Base-by-base conservation (phyloP, 2,888 invertebrate species). In the Drosophila formosana region DNA sequence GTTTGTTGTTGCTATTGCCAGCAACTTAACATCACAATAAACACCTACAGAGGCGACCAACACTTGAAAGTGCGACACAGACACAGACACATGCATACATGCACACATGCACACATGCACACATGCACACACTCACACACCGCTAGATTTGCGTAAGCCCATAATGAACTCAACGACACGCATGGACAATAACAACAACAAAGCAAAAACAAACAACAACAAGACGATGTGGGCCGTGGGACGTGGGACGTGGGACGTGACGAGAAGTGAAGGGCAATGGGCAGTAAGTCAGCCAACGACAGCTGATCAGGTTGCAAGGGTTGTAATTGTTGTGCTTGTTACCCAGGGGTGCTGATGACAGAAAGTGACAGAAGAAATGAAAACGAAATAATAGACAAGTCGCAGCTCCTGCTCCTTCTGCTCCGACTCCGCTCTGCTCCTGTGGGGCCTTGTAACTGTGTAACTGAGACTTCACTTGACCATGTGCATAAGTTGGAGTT, bases 291-390 rank as follows among this genome's bases (percentile, higher is more conserved):
- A 82, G 58, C 63, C 63, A 66, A 52, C 66, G 72, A 80, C 84
- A 84, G 87, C 89, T 88, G 88, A 88, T 88, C 89, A 78, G 70
- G 80, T 89, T 88, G 85, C 89, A 88, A 77, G 78, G 75, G 82
- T 77, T 85, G 62, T 64, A 61, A 73, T 70, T 78, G 73, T 66
- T 66, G 39, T 32, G 55, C 30, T 46, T 63, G 46, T 77, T 45
- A 41, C 63, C n/a, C n/a, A 43, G 51, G 57, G 75, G 49, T 70
- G 71, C 51, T 56, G 75, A 50, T 62, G 69, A 62, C 70, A 57
- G 60, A 77, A 62, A 66, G 58, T 66, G 73, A 66, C 73, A 69
- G 60, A 65, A 72, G 77, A 65, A 77, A 73, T 63, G 62, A 76
- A 70, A 78, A 67, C 64, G 69, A 69, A 72, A 75, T 75, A 66